phyloP scores from a whole-genome alignment of 2,888 invertebrate species.

The Macaria notata region DNA sequence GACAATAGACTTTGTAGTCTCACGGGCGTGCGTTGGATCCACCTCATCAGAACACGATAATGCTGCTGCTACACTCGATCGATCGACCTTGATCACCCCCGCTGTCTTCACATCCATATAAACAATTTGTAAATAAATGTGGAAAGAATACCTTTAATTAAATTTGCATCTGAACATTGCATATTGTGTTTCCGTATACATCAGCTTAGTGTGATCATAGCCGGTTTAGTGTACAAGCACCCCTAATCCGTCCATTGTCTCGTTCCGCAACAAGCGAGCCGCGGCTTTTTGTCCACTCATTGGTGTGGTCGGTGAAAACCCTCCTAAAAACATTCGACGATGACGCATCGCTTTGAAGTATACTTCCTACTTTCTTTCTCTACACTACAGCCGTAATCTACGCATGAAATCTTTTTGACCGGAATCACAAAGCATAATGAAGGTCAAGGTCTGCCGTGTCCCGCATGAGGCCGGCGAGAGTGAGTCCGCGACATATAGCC shows the following conservation, averaged over 20 bases:
- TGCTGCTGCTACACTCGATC: neutral
- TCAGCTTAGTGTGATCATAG: no score
- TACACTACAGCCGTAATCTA: conserved; percentile 9
- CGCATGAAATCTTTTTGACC: conserved; percentile 2
- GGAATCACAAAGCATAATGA: conserved; percentile 31
- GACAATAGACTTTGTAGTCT: conserved; percentile 31
- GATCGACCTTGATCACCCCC: neutral
- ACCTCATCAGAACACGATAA: conserved; percentile 40
- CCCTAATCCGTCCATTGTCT: conserved; percentile 50
- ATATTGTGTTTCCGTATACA: no score
- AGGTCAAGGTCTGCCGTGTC: conserved; percentile 31
- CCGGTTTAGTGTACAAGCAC: conserved; percentile 26
- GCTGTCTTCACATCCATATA: no score
- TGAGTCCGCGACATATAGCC: conserved; percentile 27
- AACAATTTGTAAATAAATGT: no score
- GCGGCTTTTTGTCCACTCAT: conserved; percentile 61
- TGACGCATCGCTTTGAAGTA: conserved; percentile 31
- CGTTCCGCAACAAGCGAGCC: conserved; percentile 30
- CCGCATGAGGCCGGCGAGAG: conserved; percentile 29
- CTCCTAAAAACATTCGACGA: conserved; percentile 43
- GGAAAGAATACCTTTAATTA: no score
- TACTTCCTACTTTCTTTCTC: conserved; percentile 34
- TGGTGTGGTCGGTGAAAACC: conserved; percentile 59
- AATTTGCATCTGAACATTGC: no score
- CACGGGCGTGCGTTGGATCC: conserved; percentile 32